phyloP scores from a whole-genome alignment of 2,113 vertebrate species.

The Lichenostomus cassidix region DNA sequence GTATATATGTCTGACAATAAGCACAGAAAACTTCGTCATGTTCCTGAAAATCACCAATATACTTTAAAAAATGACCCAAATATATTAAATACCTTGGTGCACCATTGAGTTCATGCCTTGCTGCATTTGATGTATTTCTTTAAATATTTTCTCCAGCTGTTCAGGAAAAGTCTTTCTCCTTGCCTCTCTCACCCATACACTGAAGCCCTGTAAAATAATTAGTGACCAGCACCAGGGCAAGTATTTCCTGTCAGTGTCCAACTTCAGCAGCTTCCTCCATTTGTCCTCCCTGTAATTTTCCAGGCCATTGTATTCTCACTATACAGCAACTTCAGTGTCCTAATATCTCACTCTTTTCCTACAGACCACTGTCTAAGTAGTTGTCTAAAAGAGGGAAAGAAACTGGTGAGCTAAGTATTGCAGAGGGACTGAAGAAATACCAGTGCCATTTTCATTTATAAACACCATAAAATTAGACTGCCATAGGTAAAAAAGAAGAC shows the following conservation, averaged over 20 bases:
- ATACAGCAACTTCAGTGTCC: background rate
- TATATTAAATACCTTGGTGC: background rate
- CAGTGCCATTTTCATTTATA: background rate
- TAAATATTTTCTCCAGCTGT: background rate
- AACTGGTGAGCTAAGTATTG: background rate
- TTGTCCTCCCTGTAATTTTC: background rate
- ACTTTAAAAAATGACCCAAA: background rate
- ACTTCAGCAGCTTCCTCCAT: accelerated
- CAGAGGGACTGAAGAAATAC: background rate
- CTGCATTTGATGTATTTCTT: background rate
- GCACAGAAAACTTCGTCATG: background rate
- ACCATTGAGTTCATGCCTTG: background rate
- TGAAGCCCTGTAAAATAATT: background rate
- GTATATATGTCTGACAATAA: background rate
- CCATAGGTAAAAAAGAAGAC: background rate
- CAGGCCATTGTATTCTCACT: background rate
- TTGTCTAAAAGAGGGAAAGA: background rate
- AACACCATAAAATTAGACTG: background rate
- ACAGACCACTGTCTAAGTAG: background rate
- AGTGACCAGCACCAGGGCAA: background rate
- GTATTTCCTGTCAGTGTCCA: background rate
- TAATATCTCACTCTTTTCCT: background rate
- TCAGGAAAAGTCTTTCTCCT: background rate
- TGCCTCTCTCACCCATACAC: background rate
- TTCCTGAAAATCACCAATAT: background rate